Base-by-base conservation (phyloP, 1,140 invertebrate species). In the Hestina assimilis region DNA sequence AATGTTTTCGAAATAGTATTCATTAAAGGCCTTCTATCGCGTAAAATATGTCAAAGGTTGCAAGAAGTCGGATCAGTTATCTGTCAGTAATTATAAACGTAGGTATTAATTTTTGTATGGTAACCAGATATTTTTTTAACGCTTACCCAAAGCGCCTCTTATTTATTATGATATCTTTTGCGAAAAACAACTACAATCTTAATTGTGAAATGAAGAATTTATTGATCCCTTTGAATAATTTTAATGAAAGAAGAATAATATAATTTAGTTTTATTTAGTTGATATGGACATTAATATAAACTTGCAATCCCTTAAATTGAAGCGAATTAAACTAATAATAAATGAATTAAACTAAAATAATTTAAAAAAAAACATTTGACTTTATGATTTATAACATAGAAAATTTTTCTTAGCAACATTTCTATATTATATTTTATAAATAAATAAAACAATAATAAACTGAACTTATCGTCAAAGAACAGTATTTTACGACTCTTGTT, bases 1-100 rank as follows among this genome's bases (percentile, higher is more conserved):
- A 47, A 59, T 75, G 70, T 71, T 75, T 73, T 79, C 58, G 56
- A 66, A 63, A 31, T 51, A 72, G 48, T 76, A 79, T 79, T 79
- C 69, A 84, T 79, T 83, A 79, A 80, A 77, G 67, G 63, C 59
- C 48, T 56, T 64, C 68, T 81, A 85, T 83, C 73, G 45, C 59
- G 47, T 41, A 55, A 57, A 64, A 41, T 47, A 61, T 66, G 75
- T 80, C 62, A 73, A 31, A 75, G 71, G 67, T 76, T 66, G 45
- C 11, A 42, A 48, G 57, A 47, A 62, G 67, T 59, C n/a, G 46
- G 66, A 59, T 69, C 45, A 63, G 33, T 69, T 79, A 83, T 83
- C 75, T 45, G 5, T 45, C 20, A 50, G 61, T 69, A 78, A 68
- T 72, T 79, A 70, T 69, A 70, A 70, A 74, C 61, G 63, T 59